Percentiles rank a stretch among this genome's conserved stretches.
These are phyloP conservation scores for Liopterus haemorrhoidalis DNA, from an alignment of 2,888 invertebrate genomes.

Conservation along the genomic window DNA sequence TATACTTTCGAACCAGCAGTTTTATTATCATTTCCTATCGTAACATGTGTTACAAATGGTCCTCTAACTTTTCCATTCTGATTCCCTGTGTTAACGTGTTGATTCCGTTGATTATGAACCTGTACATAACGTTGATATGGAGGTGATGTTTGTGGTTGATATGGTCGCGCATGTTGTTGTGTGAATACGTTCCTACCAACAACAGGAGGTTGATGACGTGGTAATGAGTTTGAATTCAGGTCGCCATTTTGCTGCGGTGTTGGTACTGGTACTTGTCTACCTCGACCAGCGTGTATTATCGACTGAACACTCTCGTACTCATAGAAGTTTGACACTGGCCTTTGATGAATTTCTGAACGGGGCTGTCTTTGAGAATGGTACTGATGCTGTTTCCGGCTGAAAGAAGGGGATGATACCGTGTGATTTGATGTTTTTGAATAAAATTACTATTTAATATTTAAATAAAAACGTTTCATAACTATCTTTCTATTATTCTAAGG, in stretches of 20 bases:
- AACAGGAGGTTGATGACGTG: slow-evolving; percentile 34
- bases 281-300: slow-evolving; percentile 46
- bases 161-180: slow-evolving; percentile 20
- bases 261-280: slow-evolving; percentile 24
- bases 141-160: slow-evolving; percentile 23
- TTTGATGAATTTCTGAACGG: slow-evolving; percentile 45
- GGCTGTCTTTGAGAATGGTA: slow-evolving; percentile 57
- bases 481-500: too few species aligned
- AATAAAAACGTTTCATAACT: slow-evolving; percentile 2
- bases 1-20: slow-evolving; percentile 34
- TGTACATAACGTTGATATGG: slow-evolving; percentile 27
- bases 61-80: slow-evolving; percentile 46
- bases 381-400: slow-evolving; percentile 61
- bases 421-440: too few species aligned
- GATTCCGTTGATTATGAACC: slow-evolving; percentile 26
- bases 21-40: slow-evolving; percentile 50
- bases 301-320: slow-evolving; percentile 76
- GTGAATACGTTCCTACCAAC: slow-evolving; percentile 13
- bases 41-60: slow-evolving; percentile 58
- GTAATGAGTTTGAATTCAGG: slow-evolving; percentile 39
- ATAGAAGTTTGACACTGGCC: slow-evolving; percentile 78
- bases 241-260: slow-evolving; percentile 34
- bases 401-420: too few species aligned
- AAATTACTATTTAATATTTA: too few species aligned
- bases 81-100: slow-evolving; percentile 31